Percentiles rank a stretch among this genome's conserved stretches.
phyloP scores from a whole-genome alignment of 2,797 vertebrate genomes.

The Lates japonicus region DNA sequence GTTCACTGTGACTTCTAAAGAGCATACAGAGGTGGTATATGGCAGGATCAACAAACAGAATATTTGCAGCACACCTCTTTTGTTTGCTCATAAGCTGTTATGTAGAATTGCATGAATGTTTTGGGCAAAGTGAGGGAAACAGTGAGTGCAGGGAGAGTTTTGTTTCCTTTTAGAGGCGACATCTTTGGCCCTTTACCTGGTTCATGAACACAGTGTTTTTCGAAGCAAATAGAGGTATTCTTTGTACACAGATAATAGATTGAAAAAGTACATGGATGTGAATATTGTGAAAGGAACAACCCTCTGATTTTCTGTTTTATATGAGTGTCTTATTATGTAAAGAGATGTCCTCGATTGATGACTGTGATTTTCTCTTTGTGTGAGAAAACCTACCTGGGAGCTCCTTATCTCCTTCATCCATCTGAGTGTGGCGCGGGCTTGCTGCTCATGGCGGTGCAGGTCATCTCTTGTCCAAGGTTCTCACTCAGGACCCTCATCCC shows the following conservation, averaged over 20 bases:
- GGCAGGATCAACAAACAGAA: constrained; percentile 2
- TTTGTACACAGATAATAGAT: constrained; percentile 3
- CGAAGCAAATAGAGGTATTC: background rate
- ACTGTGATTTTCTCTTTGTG: constrained; percentile 16
- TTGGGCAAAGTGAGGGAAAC: background rate
- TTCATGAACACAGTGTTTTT: constrained; percentile 9
- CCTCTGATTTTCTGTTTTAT: background rate
- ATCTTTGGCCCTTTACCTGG: constrained; percentile 5
- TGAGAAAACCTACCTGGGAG: constrained; percentile 85
- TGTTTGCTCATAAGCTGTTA: constrained; percentile 10
- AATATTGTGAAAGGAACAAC: background rate
- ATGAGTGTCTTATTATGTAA: background rate
- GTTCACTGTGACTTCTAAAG: background rate
- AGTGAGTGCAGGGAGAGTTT: background rate
- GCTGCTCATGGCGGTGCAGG: constrained; percentile 95
- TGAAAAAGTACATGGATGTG: background rate
- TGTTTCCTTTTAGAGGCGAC: background rate
- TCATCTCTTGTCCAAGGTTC: constrained; percentile 97
- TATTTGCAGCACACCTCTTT: background rate
- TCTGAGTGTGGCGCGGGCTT: constrained; percentile 92
- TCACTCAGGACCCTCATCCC: constrained; percentile 91
- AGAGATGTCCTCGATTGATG: constrained; percentile 15
- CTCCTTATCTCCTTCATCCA: constrained; percentile 96
- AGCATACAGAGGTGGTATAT: background rate
- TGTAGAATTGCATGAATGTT: background rate